Conservation (phyloP, 2,797 vertebrate species). For the Mastacembelus armatus region DNA sequence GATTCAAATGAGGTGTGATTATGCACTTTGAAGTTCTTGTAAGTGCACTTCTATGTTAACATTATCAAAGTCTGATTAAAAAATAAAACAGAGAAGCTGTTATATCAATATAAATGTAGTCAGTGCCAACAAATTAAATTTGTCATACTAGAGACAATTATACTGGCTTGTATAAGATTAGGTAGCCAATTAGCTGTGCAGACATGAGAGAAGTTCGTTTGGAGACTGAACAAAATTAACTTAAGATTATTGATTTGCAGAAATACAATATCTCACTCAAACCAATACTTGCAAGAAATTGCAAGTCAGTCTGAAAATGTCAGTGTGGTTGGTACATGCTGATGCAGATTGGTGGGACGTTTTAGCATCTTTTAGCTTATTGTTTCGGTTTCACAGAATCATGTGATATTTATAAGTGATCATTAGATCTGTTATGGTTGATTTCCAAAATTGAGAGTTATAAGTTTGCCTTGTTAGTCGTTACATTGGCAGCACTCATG, state of each 20-base stretch:
- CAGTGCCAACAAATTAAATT: constrained; percentile 66
- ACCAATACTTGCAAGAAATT: not conserved
- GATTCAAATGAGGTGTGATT: constrained; percentile 75
- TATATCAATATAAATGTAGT: constrained; percentile 63
- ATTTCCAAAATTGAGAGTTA: too few species aligned
- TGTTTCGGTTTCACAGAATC: not conserved
- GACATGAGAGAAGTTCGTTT: constrained; percentile 26
- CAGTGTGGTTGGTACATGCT: too few species aligned
- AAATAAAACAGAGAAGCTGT: constrained; percentile 47
- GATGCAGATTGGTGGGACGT: not conserved
- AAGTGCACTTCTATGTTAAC: constrained; percentile 66
- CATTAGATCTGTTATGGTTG: too few species aligned
- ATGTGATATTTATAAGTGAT: not conserved
- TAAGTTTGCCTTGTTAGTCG: too few species aligned
- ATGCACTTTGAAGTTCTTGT: constrained; percentile 72
- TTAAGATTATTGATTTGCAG: not conserved
- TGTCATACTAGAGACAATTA: constrained; percentile 58
- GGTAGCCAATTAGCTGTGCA: constrained; percentile 44
- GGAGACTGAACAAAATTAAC: constrained; percentile 25
- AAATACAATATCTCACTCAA: not conserved
- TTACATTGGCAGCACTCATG: too few species aligned
- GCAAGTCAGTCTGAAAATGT: not conserved
- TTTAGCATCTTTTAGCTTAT: not conserved
- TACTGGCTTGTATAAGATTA: constrained; percentile 41
- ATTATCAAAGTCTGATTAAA: constrained; percentile 66